Conservation (phyloP, 2,113 vertebrate species). For the Ochotona curzoniae region DNA sequence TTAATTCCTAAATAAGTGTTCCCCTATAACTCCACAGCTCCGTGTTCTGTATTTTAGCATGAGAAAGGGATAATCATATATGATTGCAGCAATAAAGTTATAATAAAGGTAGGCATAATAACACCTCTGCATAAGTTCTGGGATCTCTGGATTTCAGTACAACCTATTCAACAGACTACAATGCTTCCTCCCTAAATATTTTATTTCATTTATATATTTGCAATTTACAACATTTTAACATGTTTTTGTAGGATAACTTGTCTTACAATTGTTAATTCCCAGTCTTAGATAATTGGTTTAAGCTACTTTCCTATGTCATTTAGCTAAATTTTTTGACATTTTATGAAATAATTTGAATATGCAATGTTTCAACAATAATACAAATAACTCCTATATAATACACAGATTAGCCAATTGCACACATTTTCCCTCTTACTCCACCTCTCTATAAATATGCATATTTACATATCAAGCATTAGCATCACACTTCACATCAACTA, state of each 20-base stretch:
- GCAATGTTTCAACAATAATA: background rate
- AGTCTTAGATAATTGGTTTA: slow-evolving; percentile 13
- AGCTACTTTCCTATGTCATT: slow-evolving; percentile 15
- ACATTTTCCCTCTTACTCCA: background rate
- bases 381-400: background rate
- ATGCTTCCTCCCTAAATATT: background rate
- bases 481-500: background rate
- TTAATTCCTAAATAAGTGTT: slow-evolving; percentile 20
- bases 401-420: background rate
- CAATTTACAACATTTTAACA: background rate
- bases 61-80: background rate
- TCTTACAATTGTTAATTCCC: slow-evolving; percentile 3
- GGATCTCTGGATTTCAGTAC: background rate
- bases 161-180: background rate
- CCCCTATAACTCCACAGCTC: background rate
- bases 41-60: background rate
- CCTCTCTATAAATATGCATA: background rate
- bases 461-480: too few species aligned
- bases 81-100: background rate
- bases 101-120: background rate
- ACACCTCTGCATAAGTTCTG: background rate
- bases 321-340: background rate
- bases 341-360: slow-evolving; percentile 41
- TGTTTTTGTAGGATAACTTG: background rate
- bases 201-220: background rate